phyloP scores from a whole-genome alignment of 2,797 vertebrate species.

The Ctenopoma kingsleyae region DNA sequence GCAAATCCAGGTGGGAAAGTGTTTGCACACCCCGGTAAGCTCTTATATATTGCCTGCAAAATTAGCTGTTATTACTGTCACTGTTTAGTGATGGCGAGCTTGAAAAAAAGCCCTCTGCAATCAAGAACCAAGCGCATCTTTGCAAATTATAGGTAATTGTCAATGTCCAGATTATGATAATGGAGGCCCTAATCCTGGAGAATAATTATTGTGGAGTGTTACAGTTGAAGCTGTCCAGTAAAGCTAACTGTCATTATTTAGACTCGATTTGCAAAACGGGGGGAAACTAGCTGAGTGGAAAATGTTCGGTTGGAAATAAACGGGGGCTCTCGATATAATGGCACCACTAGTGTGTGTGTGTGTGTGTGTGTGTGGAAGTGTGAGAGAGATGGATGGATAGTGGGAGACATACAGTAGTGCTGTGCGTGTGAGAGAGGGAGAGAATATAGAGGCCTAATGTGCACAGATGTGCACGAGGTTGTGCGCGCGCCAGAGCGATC shows the following conservation, averaged over 20 bases:
- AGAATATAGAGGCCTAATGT: slow-evolving; percentile 10
- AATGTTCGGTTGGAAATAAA: slow-evolving; percentile 97
- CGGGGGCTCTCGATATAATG: slow-evolving; percentile 95
- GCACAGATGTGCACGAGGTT: slow-evolving; percentile 18
- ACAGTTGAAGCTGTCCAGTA: slow-evolving; percentile 99
- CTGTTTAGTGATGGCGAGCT: slow-evolving; percentile 99
- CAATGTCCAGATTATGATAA: slow-evolving; percentile 99
- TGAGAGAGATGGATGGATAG: neutral
- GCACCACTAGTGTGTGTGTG: slow-evolving; percentile 80
- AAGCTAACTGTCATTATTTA: slow-evolving; percentile 99
- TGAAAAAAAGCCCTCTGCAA: slow-evolving; percentile 92
- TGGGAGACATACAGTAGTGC: slow-evolving; percentile 14
- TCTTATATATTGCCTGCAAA: slow-evolving; percentile 99
- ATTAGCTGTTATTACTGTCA: slow-evolving; percentile 99
- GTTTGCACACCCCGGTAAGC: slow-evolving; percentile 98
- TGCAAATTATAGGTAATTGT: slow-evolving; percentile 99
- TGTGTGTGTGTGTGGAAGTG: slow-evolving; percentile 37
- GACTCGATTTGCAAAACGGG: slow-evolving; percentile 91
- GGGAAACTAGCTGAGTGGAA: slow-evolving; percentile 96
- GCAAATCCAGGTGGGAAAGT: slow-evolving; percentile 99
- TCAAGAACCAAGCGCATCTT: slow-evolving; percentile 99
- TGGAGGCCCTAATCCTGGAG: slow-evolving; percentile 99
- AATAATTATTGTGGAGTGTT: slow-evolving; percentile 99
- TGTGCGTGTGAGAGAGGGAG: slow-evolving; percentile 21
- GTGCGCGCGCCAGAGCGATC: slow-evolving; percentile 14